Base-by-base conservation (phyloP, 2,797 vertebrate species). In the Petrocephalus sullivani region DNA sequence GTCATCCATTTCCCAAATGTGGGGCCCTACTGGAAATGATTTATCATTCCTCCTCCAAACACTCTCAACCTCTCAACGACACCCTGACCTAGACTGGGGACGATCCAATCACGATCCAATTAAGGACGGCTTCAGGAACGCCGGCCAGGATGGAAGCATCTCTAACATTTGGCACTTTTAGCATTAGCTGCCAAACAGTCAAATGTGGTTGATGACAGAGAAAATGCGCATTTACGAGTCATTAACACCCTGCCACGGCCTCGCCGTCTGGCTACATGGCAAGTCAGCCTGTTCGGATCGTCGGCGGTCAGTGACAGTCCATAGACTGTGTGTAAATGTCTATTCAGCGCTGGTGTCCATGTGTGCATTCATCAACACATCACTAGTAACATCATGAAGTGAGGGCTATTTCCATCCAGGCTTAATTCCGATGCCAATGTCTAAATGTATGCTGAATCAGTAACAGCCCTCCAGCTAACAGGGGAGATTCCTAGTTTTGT, bases 141-240 rank as follows among this genome's bases (percentile, higher is more conserved):
- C 14, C 6, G 75, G 75, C 75, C 75, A 81, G 41, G 8, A 81
- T 16, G 19, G 75, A 49, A 81, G 75, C 75, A 81, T 81, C 75
- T 49, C 75, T 49, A 81, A 81, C 75, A 81, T 81, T 81, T 81
- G 75, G 75, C 75, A 81, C 41, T 46, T 81, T 49, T 81, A 49
- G 41, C 75, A 81, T 81, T 49, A 81, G 75, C 75, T 81, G 75
- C 75, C 75, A 81, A 81, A 81, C 41, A 81, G 75, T 81, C 37
- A 81, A 51, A 81, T 19, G 75, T 81, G 75, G 75, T 49, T 21
- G 75, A 81, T 81, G 75, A 81, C 75, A 81, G 75, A 81, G 75
- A 81, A 81, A 81, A 81, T 81, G 75, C 41, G 19, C 75, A 81
- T 81, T 81, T 81, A 81, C 75, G 4, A 81, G 41, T 81, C 75